Evolutionary conservation across 2,113 vertebrate species (phyloP).

Genomic region (Leptosomus discolor): DNA sequence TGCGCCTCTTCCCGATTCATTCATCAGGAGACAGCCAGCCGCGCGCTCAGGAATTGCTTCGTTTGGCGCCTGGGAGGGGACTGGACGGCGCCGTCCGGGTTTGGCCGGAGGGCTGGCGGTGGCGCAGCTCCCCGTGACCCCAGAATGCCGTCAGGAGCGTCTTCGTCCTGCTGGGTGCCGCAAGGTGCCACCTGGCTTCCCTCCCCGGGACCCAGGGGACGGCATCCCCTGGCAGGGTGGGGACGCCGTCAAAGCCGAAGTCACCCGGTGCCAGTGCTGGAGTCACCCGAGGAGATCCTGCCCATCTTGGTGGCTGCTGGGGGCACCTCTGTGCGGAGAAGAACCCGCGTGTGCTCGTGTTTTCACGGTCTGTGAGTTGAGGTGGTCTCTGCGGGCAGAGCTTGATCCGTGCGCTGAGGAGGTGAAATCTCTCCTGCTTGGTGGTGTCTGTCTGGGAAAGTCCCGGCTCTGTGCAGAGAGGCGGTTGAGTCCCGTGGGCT

Average conservation of each 20-base stretch:
- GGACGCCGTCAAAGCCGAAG: background rate
- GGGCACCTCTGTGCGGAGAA: background rate
- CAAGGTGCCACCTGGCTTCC: background rate
- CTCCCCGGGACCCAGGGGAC: background rate
- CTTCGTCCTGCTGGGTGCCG: accelerated
- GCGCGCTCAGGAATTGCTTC: background rate
- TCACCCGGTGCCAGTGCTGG: accelerated
- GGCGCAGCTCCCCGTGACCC: background rate
- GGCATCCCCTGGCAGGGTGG: background rate
- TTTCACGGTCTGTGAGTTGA: accelerated
- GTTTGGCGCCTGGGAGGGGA: background rate
- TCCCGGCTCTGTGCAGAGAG: background rate
- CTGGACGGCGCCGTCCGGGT: accelerated
- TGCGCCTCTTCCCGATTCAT: background rate
- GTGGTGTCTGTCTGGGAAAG: background rate
- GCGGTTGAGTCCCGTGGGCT: accelerated
- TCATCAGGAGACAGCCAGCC: background rate
- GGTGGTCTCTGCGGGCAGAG: background rate
- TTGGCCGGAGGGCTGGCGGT: background rate
- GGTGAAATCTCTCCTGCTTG: background rate
- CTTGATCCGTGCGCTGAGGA: accelerated
- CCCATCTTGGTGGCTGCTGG: background rate
- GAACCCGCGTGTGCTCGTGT: accelerated
- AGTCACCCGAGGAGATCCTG: background rate
- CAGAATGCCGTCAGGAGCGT: accelerated